A percentile compares a stretch with the other conserved stretches of the same genome.
phyloP scores from a whole-genome alignment of 2,113 vertebrate genomes.

The Miniopterus natalensis region DNA sequence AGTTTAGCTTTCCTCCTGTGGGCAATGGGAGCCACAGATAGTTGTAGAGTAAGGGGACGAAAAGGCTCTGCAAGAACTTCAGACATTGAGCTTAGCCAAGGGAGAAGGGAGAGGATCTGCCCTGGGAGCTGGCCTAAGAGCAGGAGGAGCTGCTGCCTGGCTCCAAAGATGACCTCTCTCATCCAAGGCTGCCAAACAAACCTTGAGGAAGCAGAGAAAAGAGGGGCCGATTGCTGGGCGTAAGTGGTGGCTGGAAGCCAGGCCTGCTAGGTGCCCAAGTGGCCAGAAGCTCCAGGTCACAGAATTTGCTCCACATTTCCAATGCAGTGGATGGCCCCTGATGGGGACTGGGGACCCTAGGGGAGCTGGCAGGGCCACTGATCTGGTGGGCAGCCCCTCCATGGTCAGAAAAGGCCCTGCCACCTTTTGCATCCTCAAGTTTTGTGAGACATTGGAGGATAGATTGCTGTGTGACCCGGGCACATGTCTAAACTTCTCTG shows the following conservation, averaged over 20 bases:
- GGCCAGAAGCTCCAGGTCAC: not conserved
- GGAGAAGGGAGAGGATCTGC: not conserved
- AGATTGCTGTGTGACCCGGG: not conserved
- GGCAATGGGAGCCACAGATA: not conserved
- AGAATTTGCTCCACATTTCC: not conserved
- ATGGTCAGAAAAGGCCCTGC: not conserved
- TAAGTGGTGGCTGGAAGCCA: not conserved
- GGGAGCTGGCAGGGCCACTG: not conserved
- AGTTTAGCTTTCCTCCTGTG: not conserved
- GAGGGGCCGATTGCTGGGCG: not conserved
- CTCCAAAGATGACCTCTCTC: not conserved
- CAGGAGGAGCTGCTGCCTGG: not conserved
- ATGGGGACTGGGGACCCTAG: not conserved
- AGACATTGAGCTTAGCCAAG: not conserved
- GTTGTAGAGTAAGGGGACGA: not conserved
- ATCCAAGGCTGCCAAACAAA: not conserved
- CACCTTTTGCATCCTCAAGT: not conserved
- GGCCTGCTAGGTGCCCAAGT: not conserved
- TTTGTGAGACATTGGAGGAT: not conserved
- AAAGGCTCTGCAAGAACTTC: not conserved
- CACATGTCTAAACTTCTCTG: not conserved
- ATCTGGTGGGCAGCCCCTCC: not conserved
- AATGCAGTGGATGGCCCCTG: accelerated
- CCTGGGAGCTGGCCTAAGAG: not conserved
- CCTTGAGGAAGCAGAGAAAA: not conserved